Evolutionary conservation across 2,888 invertebrate species (phyloP), one percentile per base, ranked within the genome.

Genomic region (Conomelus anceps): DNA sequence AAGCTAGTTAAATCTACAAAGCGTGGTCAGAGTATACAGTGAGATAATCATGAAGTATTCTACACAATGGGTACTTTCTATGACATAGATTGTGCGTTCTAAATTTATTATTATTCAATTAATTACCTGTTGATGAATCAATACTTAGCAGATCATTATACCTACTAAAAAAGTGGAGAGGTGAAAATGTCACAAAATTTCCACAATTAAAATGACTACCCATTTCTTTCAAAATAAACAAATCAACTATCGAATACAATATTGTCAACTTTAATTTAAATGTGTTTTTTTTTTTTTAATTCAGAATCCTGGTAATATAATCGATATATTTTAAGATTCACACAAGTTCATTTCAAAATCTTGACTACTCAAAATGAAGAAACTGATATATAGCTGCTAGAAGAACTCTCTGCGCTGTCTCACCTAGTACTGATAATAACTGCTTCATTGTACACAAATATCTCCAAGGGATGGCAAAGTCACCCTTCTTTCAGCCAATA

Each of bases 121-220:
- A n/a, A 63, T 63, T 63, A 63, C 63, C 63, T 63, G 63, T n/a
- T 63, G 63, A 63, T 3, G 63, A n/a, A 63, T 63, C 63, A n/a
- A 63, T n/a, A n/a, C 95, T 94, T 22, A 96, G 92, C 90, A 96
- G 94, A 90, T 96, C 95, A 93, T 96, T 96, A 93, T 96, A 96
- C 91, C 95, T 96, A 89, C 95, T 93, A 24, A 96, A 93, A 17
- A 96, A 93, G 91, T 95, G 94, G 89, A 96, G 94, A 1, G 96
- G 95, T 0, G 96, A 95, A 91, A 96, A 94, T 0, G 95, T 94
- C 9, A 86, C 86, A 86, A 86, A 26, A 23, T 86, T 29, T 26
- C 29, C 29, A 86, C 86, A 86, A 26, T 23, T 86, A 3, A 86
- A 23, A 86, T 23, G 86, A 63, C 63, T 63, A 4, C 63, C 63